Percentiles rank a stretch among this genome's conserved stretches.
phyloP scores from a whole-genome alignment of 2,113 vertebrate species.

The Calonectris borealis region DNA sequence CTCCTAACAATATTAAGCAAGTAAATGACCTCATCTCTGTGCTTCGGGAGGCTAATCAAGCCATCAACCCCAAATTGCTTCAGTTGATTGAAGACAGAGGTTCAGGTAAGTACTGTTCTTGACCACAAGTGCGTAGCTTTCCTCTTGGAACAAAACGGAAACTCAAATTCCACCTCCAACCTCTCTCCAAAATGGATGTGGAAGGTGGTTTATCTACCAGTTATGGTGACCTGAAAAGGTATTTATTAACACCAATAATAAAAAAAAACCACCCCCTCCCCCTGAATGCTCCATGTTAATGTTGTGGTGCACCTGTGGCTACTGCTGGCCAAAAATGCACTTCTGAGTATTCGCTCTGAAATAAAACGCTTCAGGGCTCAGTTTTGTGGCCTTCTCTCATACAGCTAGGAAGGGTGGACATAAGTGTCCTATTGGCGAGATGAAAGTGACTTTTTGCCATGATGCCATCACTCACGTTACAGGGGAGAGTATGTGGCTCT shows the following conservation, averaged over 20 bases:
- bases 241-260: neutral
- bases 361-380: rapidly evolving
- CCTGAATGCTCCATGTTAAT: rapidly evolving
- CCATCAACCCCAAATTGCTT: conserved; percentile 98
- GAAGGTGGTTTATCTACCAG: neutral
- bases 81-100: conserved; percentile 98
- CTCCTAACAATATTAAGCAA: conserved; percentile 99
- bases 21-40: conserved; percentile 98
- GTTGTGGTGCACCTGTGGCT: neutral
- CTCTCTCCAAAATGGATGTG: neutral
- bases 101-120: conserved; percentile 78
- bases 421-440: neutral
- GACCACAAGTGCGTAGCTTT: neutral
- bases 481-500: neutral
- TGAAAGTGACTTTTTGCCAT: neutral
- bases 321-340: neutral
- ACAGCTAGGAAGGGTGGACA: neutral
- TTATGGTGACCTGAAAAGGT: neutral
- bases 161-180: neutral
- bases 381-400: neutral
- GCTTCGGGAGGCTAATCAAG: conserved; percentile 98
- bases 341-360: neutral
- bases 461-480: rapidly evolving
- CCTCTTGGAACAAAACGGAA: neutral
- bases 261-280: neutral